These are phyloP conservation scores for Hylaea fasciaria DNA, from an alignment of 2,888 invertebrate genomes.

Conservation along the genomic window DNA sequence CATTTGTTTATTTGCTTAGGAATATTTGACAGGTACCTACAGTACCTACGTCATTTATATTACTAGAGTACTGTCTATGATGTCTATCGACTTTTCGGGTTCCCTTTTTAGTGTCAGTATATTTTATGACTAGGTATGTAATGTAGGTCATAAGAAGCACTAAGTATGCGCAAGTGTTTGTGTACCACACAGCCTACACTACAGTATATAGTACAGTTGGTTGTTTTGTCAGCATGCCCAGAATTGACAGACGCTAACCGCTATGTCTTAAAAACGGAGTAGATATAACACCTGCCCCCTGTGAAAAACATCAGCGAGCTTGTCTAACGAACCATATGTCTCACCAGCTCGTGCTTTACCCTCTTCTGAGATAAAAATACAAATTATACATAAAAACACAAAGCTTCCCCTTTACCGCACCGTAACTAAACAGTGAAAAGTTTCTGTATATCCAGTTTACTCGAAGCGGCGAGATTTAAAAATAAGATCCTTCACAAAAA, in stretches of 20 bases:
- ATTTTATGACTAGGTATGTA: background rate
- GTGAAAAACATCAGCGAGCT: constrained; percentile 59
- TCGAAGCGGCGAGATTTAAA: constrained; percentile 74
- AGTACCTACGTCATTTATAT: constrained; percentile 5
- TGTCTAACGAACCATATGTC: constrained; percentile 78
- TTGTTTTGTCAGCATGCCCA: constrained; percentile 6
- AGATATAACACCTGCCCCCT: constrained; percentile 64
- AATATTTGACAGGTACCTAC: constrained; percentile 2
- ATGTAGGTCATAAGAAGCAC: background rate
- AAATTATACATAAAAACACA: constrained; percentile 64
- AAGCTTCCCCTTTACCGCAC: constrained; percentile 72
- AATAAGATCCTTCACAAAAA: constrained; percentile 75
- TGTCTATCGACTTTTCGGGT: background rate
- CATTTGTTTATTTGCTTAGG: constrained; percentile 37
- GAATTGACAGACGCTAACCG: constrained; percentile 24
- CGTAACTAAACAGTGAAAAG: constrained; percentile 74
- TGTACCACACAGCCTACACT: background rate
- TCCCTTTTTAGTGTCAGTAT: background rate
- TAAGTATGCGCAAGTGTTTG: no score
- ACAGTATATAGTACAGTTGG: constrained; percentile 6
- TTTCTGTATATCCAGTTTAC: constrained; percentile 72
- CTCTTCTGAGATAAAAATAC: constrained; percentile 64
- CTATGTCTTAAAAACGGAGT: constrained; percentile 41
- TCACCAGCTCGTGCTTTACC: constrained; percentile 67
- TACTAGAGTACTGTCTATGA: background rate